A percentile compares a stretch with the other conserved stretches of the same genome.
Evolutionary conservation across 2,888 invertebrate genomes (phyloP).

Genomic region (Agriopis aurantiaria): DNA sequence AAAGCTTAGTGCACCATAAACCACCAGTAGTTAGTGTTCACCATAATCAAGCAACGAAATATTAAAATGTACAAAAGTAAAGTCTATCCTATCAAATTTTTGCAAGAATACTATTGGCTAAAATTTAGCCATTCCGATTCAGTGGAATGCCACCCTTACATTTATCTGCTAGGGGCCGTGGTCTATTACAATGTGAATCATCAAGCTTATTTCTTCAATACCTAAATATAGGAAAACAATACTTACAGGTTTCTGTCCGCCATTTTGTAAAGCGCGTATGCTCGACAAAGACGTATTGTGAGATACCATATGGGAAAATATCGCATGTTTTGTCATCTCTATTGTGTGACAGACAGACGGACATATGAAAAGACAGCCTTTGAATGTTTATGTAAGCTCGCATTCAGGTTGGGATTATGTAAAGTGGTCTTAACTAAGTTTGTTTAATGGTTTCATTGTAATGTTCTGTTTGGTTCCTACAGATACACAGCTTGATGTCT

Average conservation of each 20-base stretch:
- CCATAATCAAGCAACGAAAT: too few relatives aligned
- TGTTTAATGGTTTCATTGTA: conserved; percentile 40
- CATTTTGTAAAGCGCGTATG: conserved; percentile 61
- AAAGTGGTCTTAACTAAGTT: conserved; percentile 44
- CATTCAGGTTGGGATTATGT: conserved; percentile 52
- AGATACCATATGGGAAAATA: conserved; percentile 83
- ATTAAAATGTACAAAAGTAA: too few relatives aligned
- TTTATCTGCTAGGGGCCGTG: background rate
- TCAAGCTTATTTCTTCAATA: conserved; percentile 41
- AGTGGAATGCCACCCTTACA: too few relatives aligned
- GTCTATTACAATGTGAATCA: background rate
- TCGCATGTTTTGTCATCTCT: conserved; percentile 81
- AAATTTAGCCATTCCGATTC: too few relatives aligned
- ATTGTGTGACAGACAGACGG: conserved; percentile 83
- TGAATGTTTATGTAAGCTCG: conserved; percentile 77
- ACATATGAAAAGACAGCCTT: conserved; percentile 82
- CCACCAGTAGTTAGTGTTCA: too few relatives aligned
- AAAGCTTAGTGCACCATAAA: too few relatives aligned
- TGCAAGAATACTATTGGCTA: too few relatives aligned
- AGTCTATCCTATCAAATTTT: too few relatives aligned
- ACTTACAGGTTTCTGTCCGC: conserved; percentile 51
- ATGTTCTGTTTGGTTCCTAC: background rate
- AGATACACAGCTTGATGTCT: too few relatives aligned
- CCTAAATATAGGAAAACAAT: conserved; percentile 65
- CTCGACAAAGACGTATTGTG: conserved; percentile 76